Percentiles rank a stretch among this genome's conserved stretches.
Evolutionary conservation across 1,140 invertebrate species (phyloP).

Genomic region (Anastatus disparis): DNA sequence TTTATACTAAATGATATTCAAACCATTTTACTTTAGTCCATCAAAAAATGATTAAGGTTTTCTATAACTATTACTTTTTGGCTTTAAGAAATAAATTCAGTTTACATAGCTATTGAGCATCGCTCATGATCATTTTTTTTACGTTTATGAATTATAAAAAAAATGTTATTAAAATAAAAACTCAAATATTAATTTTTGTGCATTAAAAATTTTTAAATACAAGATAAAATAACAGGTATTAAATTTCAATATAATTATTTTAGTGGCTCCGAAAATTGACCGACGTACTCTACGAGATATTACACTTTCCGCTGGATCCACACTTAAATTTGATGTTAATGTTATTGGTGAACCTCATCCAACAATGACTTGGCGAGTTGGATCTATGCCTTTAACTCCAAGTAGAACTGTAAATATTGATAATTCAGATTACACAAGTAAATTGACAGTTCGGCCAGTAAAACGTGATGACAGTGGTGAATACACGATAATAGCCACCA

Average conservation of each 20-base stretch:
- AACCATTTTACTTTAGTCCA: too few relatives aligned
- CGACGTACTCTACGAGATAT: slow-evolving; percentile 88
- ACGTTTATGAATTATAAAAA: too few relatives aligned
- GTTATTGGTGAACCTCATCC: slow-evolving; percentile 93
- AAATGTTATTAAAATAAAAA: too few relatives aligned
- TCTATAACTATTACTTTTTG: too few relatives aligned
- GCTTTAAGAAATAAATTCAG: too few relatives aligned
- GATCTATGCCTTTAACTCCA: slow-evolving; percentile 69
- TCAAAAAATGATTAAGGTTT: too few relatives aligned
- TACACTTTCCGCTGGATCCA: slow-evolving; percentile 88
- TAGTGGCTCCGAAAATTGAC: slow-evolving; percentile 95
- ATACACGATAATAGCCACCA: slow-evolving; percentile 87
- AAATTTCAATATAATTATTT: slow-evolving; percentile 39
- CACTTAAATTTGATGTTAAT: slow-evolving; percentile 91
- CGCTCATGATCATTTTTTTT: too few relatives aligned
- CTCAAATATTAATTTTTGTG: too few relatives aligned
- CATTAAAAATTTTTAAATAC: neutral
- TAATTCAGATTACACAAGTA: slow-evolving; percentile 88
- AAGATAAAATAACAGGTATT: neutral
- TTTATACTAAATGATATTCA: too few relatives aligned
- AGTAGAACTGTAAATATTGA: slow-evolving; percentile 80
- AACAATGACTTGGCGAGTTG: slow-evolving; percentile 87
- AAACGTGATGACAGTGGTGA: slow-evolving; percentile 85
- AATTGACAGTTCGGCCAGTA: slow-evolving; percentile 84
- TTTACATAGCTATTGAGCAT: too few relatives aligned